Percentiles rank a stretch among this genome's conserved stretches.
Conservation (phyloP, 1,140 invertebrate species). For the Kradibia gibbosae region DNA sequence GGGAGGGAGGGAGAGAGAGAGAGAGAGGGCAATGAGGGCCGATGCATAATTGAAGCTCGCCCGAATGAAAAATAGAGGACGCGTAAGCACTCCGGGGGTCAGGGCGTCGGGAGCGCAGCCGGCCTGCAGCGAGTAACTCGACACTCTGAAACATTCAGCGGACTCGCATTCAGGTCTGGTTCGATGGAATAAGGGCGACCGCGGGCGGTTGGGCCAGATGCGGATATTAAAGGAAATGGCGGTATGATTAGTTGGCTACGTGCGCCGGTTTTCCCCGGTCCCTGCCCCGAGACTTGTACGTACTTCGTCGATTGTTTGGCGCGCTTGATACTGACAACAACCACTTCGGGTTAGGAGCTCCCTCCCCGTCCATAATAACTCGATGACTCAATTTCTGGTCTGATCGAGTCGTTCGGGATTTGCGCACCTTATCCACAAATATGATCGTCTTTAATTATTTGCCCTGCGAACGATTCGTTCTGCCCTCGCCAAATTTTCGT, state of each 20-base stretch:
- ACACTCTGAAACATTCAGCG: conserved; percentile 67
- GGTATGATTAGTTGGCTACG: conserved; percentile 74
- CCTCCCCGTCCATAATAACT: background rate
- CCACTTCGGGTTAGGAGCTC: background rate
- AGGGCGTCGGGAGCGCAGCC: background rate
- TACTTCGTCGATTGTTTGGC: background rate
- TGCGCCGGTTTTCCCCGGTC: conserved; percentile 62
- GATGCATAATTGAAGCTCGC: conserved; percentile 23
- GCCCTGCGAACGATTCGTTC: too few species aligned
- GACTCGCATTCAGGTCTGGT: conserved; percentile 53
- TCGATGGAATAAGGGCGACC: background rate
- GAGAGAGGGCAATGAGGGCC: background rate
- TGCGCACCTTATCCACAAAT: background rate
- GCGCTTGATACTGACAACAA: conserved; percentile 1
- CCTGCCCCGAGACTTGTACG: background rate
- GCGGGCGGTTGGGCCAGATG: conserved; percentile 58
- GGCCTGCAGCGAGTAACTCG: background rate
- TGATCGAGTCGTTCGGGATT: background rate
- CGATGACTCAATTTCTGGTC: background rate
- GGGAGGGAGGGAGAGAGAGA: background rate
- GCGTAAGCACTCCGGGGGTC: conserved; percentile 11
- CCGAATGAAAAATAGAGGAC: conserved; percentile 34
- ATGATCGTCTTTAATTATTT: too few species aligned
- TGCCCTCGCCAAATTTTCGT: too few species aligned
- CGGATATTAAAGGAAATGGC: conserved; percentile 75